phyloP scores from a whole-genome alignment of 2,113 vertebrate species.

The Bufo gargarizans region DNA sequence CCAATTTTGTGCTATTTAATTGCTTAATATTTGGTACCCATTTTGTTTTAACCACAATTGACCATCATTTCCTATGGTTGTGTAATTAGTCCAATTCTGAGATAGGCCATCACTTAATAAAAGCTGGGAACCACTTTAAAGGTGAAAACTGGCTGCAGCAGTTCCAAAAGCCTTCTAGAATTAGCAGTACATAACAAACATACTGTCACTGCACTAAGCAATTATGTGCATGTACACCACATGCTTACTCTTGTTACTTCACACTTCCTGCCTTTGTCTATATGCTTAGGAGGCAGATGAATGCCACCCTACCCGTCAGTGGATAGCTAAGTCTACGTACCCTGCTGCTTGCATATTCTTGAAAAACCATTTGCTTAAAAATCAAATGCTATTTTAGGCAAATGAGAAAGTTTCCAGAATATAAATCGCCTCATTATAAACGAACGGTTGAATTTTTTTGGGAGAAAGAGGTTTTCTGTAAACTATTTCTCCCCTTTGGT shows the following conservation, averaged over 20 bases:
- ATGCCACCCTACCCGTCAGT: background rate
- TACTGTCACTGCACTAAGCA: background rate
- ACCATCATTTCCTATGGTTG: too few species aligned
- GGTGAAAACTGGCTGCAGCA: too few species aligned
- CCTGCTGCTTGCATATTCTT: background rate
- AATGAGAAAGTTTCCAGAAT: background rate
- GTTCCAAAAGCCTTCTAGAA: background rate
- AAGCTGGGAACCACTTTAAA: too few species aligned
- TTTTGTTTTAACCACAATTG: too few species aligned
- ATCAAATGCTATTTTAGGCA: background rate
- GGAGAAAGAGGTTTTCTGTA: background rate
- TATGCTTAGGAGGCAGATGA: background rate
- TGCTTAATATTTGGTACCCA: too few species aligned
- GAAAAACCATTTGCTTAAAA: slow-evolving; percentile 8
- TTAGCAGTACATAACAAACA: background rate
- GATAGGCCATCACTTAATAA: too few species aligned
- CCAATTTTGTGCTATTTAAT: too few species aligned
- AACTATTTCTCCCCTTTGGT: background rate
- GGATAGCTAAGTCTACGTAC: background rate
- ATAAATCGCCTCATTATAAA: background rate
- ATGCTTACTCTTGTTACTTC: background rate
- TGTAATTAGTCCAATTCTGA: too few species aligned
- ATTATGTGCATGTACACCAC: background rate
- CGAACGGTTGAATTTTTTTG: background rate
- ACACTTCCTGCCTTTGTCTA: background rate